A percentile compares a stretch with the other conserved stretches of the same genome.
Conservation (phyloP, 1,140 invertebrate genomes). For the Patella vulgata region DNA sequence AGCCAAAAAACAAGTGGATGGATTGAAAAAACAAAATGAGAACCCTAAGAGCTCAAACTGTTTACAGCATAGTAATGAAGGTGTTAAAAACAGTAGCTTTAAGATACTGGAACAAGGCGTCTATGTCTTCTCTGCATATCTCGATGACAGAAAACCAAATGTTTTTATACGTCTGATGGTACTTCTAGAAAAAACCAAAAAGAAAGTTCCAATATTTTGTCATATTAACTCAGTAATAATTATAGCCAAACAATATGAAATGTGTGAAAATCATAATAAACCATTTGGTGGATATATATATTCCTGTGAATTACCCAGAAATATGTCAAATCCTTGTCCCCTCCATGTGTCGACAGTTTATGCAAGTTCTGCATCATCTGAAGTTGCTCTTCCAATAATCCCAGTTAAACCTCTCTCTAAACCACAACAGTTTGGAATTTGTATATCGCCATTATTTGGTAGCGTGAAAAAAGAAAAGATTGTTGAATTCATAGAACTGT, state of each 20-base stretch:
- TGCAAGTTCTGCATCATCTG: no score
- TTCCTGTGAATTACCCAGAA: slow-evolving; percentile 31
- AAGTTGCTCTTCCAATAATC: slow-evolving; percentile 2
- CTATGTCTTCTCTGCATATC: slow-evolving; percentile 30
- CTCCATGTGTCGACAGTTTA: neutral
- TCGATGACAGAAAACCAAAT: slow-evolving; percentile 21
- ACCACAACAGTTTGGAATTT: slow-evolving; percentile 44
- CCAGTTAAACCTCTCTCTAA: neutral
- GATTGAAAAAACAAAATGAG: no score
- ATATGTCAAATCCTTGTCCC: neutral
- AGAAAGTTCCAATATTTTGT: slow-evolving; percentile 14
- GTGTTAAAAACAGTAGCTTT: slow-evolving; percentile 13
- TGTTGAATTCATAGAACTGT: slow-evolving; percentile 61
- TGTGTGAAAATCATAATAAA: slow-evolving; percentile 53
- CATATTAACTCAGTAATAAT: slow-evolving; percentile 3
- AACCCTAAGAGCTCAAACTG: no score
- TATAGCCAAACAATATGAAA: slow-evolving; percentile 30
- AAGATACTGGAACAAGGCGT: slow-evolving; percentile 2
- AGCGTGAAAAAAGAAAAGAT: slow-evolving; percentile 40
- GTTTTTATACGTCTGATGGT: slow-evolving; percentile 20
- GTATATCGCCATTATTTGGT: slow-evolving; percentile 62
- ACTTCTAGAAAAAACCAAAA: slow-evolving; percentile 9
- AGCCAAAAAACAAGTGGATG: no score
- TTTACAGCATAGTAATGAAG: no score
- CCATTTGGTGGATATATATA: slow-evolving; percentile 44